A percentile compares a stretch with the other conserved stretches of the same genome.
Evolutionary conservation across 2,797 vertebrate genomes (phyloP).

Genomic region (Phylloscopus collybita): DNA sequence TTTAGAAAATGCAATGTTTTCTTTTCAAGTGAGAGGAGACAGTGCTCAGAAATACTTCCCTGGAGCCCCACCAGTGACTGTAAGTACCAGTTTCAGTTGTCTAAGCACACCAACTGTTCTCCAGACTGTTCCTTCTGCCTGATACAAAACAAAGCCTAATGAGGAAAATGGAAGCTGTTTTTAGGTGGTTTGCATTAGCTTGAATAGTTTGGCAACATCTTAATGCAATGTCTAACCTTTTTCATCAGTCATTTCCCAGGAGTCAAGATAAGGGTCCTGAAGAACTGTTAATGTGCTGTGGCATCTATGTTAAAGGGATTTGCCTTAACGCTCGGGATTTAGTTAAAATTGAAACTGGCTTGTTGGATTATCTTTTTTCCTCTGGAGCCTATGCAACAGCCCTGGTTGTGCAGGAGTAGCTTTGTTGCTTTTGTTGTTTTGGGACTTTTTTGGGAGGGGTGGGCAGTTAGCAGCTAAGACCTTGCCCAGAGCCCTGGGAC

Average conservation of each 20-base stretch:
- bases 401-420: background rate
- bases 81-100: slow-evolving; percentile 13
- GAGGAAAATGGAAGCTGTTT: background rate
- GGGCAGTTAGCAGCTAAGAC: background rate
- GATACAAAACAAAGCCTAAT: slow-evolving; percentile 5
- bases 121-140: slow-evolving; percentile 10
- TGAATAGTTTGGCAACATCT: background rate
- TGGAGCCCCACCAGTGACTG: slow-evolving; percentile 7
- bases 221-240: background rate
- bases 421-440: background rate
- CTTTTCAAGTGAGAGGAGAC: background rate
- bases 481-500: background rate
- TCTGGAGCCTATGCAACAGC: background rate
- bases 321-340: background rate
- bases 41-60: background rate
- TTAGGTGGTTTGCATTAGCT: background rate
- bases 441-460: background rate
- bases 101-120: background rate
- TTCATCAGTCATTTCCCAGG: background rate
- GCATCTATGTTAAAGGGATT: background rate
- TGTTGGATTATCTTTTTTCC: background rate
- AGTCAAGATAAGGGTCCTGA: background rate
- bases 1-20: background rate
- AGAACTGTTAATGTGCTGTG: background rate
- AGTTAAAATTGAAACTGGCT: background rate